phyloP scores from a whole-genome alignment of 2,888 invertebrate species.

The Agapostemon virescens region DNA sequence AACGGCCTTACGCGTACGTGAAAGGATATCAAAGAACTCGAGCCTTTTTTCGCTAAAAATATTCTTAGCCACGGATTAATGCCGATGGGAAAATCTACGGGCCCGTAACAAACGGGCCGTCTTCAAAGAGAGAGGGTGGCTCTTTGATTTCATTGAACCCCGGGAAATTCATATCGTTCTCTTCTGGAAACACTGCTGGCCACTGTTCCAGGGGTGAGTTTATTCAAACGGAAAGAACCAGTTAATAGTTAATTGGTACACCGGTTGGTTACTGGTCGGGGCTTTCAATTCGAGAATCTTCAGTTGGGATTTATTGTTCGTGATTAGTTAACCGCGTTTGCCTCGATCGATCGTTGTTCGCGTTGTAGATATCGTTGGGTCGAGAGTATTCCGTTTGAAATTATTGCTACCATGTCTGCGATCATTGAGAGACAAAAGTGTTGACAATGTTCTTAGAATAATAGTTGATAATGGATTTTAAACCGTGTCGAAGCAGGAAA shows the following conservation, averaged over 20 bases:
- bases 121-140: background rate
- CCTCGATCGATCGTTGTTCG: too few species aligned
- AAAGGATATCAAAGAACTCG: slow-evolving; percentile 4
- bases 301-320: background rate
- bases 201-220: background rate
- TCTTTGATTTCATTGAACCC: slow-evolving; percentile 2
- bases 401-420: too few species aligned
- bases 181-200: background rate
- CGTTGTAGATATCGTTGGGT: too few species aligned
- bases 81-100: background rate
- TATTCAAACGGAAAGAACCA: background rate
- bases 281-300: background rate
- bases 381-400: too few species aligned
- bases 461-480: too few species aligned
- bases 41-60: slow-evolving; percentile 1
- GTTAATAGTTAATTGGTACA: background rate
- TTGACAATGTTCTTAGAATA: too few species aligned
- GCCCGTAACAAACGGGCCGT: background rate
- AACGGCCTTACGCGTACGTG: background rate
- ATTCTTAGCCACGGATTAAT: slow-evolving; percentile 6
- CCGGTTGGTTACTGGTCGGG: background rate
- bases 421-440: too few species aligned
- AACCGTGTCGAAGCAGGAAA: too few species aligned
- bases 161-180: background rate
- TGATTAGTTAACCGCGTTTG: background rate